Evolutionary conservation across 35 echinoderm and acorn worm genomes (phyloP).

Genomic region (Patiria miniata): DNA sequence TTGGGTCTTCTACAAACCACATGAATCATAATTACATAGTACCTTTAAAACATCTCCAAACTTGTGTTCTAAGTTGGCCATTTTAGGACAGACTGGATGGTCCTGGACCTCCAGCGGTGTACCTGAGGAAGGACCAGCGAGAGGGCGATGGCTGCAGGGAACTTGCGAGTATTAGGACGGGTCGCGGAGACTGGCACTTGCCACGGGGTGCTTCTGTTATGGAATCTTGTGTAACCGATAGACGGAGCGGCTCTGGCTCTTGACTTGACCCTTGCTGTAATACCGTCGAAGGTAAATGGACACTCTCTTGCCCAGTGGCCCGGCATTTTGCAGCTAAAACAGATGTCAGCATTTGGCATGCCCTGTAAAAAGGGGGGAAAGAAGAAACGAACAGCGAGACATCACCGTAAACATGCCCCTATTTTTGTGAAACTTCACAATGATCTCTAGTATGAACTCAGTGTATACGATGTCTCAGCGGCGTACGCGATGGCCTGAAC

Average conservation of each 20-base stretch:
- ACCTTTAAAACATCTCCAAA: constrained; percentile 4
- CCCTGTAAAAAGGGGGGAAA: not conserved
- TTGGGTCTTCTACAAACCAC: not conserved
- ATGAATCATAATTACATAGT: not conserved
- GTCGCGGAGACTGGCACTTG: not conserved
- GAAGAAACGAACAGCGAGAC: not conserved
- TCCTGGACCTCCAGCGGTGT: not conserved
- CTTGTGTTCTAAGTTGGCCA: not conserved
- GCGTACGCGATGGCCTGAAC: too few species aligned
- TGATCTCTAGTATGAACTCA: too few species aligned
- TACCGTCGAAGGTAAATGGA: not conserved
- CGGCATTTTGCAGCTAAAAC: not conserved
- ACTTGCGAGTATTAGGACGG: not conserved
- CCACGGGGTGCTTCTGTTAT: not conserved
- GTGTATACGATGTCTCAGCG: too few species aligned
- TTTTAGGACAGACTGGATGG: not conserved
- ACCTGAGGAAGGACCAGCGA: not conserved
- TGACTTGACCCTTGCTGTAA: not conserved
- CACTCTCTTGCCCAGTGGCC: constrained; percentile 11
- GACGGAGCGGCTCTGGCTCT: not conserved
- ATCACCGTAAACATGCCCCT: not conserved
- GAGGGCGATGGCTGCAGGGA: not conserved
- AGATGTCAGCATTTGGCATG: constrained; percentile 1
- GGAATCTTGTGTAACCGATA: not conserved
- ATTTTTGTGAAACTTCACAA: not conserved